These are phyloP conservation scores for Dioctria linearis DNA, from an alignment of 2,888 invertebrate species.

Conservation along the genomic window DNA sequence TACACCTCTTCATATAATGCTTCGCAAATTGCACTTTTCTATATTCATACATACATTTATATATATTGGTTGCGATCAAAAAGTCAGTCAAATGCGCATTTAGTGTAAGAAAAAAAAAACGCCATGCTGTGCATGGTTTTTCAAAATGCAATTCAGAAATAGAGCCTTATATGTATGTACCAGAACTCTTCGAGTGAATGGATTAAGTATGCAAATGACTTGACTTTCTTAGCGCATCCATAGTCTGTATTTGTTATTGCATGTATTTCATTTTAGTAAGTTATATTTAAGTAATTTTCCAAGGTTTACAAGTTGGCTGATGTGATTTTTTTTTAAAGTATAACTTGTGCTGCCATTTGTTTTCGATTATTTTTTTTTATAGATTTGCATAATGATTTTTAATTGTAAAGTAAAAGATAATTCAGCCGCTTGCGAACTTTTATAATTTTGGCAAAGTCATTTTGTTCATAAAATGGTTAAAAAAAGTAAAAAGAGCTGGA, in stretches of 20 bases:
- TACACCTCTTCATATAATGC: constrained; percentile 62
- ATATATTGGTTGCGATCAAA: not conserved
- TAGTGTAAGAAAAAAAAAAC: too few species aligned
- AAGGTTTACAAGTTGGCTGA: constrained; percentile 64
- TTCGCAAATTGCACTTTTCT: constrained; percentile 62
- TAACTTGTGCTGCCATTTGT: constrained; percentile 56
- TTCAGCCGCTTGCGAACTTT: constrained; percentile 45
- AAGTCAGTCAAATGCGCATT: too few species aligned
- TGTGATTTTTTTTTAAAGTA: constrained; percentile 54
- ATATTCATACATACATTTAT: constrained; percentile 30
- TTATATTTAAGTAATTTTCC: constrained; percentile 34
- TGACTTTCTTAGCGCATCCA: constrained; percentile 17
- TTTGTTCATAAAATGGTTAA: not conserved
- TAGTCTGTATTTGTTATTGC: constrained; percentile 4
- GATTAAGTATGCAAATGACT: not conserved
- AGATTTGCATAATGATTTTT: constrained; percentile 39
- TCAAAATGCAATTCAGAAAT: too few species aligned
- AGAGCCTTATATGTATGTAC: too few species aligned
- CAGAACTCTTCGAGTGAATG: too few species aligned
- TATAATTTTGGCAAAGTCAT: constrained; percentile 13
- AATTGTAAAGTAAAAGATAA: not conserved
- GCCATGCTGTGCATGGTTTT: too few species aligned
- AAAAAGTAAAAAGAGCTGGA: not conserved
- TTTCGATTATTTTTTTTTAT: constrained; percentile 3
- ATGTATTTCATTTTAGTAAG: not conserved